Percentiles rank a stretch among this genome's conserved stretches.
Evolutionary conservation across 2,888 invertebrate species (phyloP).

Genomic region (Lasioglossum marginatum): DNA sequence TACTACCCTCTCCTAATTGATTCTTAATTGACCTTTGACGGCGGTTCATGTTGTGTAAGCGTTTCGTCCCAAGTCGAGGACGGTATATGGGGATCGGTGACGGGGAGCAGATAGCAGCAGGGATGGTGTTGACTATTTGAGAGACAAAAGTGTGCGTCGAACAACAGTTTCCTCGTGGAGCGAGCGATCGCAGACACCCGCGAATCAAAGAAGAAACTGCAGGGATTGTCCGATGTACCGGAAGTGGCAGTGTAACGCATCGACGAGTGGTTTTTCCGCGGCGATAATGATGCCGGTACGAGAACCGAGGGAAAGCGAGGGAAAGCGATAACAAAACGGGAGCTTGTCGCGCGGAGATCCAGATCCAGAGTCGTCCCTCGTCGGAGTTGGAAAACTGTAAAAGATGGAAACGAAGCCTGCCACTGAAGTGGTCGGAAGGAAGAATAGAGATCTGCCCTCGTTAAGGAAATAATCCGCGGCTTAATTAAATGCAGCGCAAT

Average conservation of each 20-base stretch:
- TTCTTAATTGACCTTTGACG: background rate
- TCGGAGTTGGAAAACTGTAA: constrained; percentile 56
- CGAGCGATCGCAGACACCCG: background rate
- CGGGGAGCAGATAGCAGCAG: no score
- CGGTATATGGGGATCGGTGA: no score
- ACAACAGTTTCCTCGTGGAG: background rate
- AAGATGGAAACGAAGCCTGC: constrained; percentile 63
- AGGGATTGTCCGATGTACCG: background rate
- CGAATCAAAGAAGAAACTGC: background rate
- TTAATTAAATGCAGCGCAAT: constrained; percentile 79
- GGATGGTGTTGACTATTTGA: no score
- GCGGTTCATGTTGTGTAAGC: no score
- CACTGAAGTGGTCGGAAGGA: constrained; percentile 65
- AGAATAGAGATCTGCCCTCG: constrained; percentile 72
- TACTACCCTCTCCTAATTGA: background rate
- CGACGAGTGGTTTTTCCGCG: constrained; percentile 44
- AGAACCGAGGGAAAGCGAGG: constrained; percentile 6
- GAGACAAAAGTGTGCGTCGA: background rate
- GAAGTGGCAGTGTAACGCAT: background rate
- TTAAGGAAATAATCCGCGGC: constrained; percentile 78
- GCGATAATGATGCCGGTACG: constrained; percentile 13
- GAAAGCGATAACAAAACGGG: constrained; percentile 5
- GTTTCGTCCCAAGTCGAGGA: no score
- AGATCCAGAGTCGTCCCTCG: background rate
- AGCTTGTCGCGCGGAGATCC: constrained; percentile 3